phyloP scores from a whole-genome alignment of 1,140 invertebrate genomes.

The Drosophila truncata region DNA sequence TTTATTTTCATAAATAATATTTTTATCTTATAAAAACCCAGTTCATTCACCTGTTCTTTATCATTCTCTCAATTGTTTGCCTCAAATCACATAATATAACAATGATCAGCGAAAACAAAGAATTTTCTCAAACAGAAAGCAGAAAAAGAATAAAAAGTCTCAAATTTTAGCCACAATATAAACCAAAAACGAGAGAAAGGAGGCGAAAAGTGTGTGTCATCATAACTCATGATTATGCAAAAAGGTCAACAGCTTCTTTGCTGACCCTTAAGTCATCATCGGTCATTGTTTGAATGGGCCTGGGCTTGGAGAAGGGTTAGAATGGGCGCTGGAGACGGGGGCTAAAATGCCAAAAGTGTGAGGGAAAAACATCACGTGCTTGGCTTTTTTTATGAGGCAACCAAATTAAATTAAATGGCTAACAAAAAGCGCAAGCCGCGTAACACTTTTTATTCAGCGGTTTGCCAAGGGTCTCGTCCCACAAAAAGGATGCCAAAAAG shows the following conservation, averaged over 20 bases:
- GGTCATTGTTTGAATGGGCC: conserved; percentile 16
- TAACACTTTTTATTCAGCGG: conserved; percentile 19
- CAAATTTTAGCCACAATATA: conserved; percentile 22
- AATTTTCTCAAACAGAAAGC: conserved; percentile 14
- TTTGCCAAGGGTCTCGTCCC: neutral
- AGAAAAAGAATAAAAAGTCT: neutral
- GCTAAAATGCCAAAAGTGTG: neutral
- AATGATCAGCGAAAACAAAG: conserved; percentile 50
- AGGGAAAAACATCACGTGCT: conserved; percentile 35
- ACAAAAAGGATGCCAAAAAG: conserved; percentile 60
- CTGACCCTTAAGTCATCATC: conserved; percentile 27
- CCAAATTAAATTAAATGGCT: conserved; percentile 79
- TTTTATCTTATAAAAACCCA: neutral
- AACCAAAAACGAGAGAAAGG: conserved; percentile 17
- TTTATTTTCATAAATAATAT: neutral
- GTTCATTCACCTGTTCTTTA: conserved; percentile 33
- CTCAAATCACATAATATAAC: conserved; percentile 40
- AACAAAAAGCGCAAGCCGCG: conserved; percentile 42
- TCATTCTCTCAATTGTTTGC: neutral
- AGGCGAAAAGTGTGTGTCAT: conserved; percentile 60
- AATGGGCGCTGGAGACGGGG: neutral
- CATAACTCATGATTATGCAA: conserved; percentile 83
- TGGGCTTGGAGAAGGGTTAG: neutral
- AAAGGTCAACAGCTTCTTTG: conserved; percentile 75
- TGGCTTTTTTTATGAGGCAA: conserved; percentile 63